Percentiles rank a stretch among this genome's conserved stretches.
Conservation (phyloP, 2,888 invertebrate genomes). For the Caenorhabditis panamensis region DNA sequence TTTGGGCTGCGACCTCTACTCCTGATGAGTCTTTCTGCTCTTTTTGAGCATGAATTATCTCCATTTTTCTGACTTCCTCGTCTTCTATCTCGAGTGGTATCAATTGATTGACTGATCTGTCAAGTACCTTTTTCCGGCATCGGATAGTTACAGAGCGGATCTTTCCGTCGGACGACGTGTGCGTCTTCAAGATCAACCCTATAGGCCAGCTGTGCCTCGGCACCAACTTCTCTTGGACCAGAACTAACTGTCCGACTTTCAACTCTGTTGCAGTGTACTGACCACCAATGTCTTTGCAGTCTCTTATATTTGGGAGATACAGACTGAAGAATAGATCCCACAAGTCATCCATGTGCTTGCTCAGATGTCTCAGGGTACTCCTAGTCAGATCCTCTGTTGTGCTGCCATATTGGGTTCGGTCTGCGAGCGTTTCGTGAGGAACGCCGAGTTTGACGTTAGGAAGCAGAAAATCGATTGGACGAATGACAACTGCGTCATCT, state of each 20-base stretch:
- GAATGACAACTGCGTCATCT: neutral
- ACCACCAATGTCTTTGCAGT: neutral
- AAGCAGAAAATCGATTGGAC: neutral
- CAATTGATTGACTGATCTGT: neutral
- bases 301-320: neutral
- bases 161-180: neutral
- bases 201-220: constrained; percentile 4
- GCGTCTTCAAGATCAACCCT: neutral
- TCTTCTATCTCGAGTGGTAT: constrained; percentile 9
- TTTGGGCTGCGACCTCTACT: neutral
- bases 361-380: neutral
- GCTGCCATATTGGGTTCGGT: too few species aligned
- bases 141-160: neutral
- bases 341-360: neutral
- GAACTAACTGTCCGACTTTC: neutral
- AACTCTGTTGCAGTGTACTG: neutral
- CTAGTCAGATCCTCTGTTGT: neutral
- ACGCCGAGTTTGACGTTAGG: neutral
- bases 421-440: too few species aligned
- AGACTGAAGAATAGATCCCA: neutral
- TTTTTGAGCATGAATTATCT: neutral
- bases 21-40: constrained; percentile 15
- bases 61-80: neutral
- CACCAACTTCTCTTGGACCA: neutral
- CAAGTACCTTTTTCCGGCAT: neutral